Percentiles rank a stretch among this genome's conserved stretches.
Conservation (phyloP, 2,797 vertebrate species). For the Liparis tanakae region DNA sequence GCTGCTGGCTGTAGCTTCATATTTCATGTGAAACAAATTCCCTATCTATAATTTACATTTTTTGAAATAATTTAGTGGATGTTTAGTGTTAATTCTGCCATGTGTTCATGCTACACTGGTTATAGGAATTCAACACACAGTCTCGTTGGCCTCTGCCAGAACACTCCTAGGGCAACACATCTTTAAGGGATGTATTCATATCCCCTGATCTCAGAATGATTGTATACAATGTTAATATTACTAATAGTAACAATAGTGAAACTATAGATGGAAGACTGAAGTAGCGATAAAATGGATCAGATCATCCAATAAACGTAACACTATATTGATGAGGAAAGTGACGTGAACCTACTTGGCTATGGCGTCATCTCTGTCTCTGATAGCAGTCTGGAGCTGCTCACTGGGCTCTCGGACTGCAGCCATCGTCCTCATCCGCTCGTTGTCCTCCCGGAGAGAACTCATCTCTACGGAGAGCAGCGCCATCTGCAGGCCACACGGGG, state of each 20-base stretch:
- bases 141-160: not conserved
- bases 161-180: not conserved
- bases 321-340: not conserved
- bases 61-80: not conserved
- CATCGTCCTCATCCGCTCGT: conserved; percentile 85
- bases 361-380: conserved; percentile 95
- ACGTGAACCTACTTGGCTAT: conserved; percentile 89
- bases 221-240: not conserved
- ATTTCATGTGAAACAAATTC: not conserved
- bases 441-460: conserved; percentile 90
- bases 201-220: not conserved
- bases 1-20: not conserved
- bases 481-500: conserved; percentile 81
- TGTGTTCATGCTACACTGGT: not conserved
- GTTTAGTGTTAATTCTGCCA: not conserved
- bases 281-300: not conserved
- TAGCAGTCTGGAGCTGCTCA: conserved; percentile 92
- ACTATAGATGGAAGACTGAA: not conserved
- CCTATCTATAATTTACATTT: not conserved
- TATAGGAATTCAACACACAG: not conserved
- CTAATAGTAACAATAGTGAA: not conserved
- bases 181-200: not conserved
- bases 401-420: conserved; percentile 88
- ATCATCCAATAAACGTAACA: not conserved
- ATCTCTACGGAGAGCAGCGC: conserved; percentile 93